These are phyloP conservation scores for Hapalemur alaotrensis DNA, from an alignment of 2,797 vertebrate genomes.

Conservation along the genomic window DNA sequence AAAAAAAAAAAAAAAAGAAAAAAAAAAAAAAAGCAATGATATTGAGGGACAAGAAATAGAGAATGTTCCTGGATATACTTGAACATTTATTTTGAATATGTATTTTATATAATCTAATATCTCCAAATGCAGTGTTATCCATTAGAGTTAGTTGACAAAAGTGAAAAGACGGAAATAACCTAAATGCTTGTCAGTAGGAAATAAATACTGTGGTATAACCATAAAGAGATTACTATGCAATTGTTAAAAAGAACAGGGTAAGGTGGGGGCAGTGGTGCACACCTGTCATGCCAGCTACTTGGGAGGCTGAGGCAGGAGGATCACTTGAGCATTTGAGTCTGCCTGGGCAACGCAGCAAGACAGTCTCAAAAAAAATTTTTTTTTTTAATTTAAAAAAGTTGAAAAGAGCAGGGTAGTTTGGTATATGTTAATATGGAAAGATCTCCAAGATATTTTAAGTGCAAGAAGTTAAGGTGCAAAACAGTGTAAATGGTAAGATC, in stretches of 20 bases:
- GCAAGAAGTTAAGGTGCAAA: not conserved
- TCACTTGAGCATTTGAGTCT: not conserved
- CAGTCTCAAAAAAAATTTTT: not conserved
- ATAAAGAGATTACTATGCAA: not conserved
- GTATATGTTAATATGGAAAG: not conserved
- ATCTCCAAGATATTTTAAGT: not conserved
- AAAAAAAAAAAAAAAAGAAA: too few species aligned
- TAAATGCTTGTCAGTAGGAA: not conserved
- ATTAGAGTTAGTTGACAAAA: not conserved
- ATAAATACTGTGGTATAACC: not conserved
- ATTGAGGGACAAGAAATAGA: too few species aligned
- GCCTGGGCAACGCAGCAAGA: not conserved
- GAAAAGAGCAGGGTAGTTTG: not conserved
- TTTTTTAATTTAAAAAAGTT: too few species aligned
- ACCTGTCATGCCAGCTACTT: not conserved
- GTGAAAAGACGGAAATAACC: conserved; percentile 5
- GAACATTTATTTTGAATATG: too few species aligned
- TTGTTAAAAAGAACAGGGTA: not conserved
- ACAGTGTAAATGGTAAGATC: not conserved
- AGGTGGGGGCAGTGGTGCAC: not conserved
- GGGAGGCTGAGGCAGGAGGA: not conserved
- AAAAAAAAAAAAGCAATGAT: too few species aligned
- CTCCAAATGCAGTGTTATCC: not conserved
- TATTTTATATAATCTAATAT: too few species aligned
- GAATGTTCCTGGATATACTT: not conserved